These are phyloP conservation scores for Dasypus novemcinctus DNA, from an alignment of 2,113 vertebrate species.

Conservation along the genomic window DNA sequence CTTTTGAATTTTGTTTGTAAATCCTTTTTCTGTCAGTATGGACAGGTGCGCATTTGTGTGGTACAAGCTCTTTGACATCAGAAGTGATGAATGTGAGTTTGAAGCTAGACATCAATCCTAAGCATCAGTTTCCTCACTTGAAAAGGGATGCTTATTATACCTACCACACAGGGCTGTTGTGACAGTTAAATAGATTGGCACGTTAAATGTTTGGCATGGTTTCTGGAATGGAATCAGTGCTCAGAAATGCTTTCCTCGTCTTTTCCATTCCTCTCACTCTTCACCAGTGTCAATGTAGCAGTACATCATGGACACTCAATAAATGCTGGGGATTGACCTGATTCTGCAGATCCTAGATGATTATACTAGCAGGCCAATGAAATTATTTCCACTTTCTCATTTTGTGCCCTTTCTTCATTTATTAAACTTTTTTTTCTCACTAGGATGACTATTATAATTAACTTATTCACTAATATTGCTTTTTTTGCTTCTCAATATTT, in stretches of 20 bases:
- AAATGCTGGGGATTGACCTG: no score
- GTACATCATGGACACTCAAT: background rate
- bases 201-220: rapidly evolving
- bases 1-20: background rate
- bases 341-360: background rate
- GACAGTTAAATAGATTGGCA: no score
- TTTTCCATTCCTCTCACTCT: background rate
- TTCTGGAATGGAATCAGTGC: background rate
- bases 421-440: no score
- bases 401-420: background rate
- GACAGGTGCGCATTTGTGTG: background rate
- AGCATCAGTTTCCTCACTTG: background rate
- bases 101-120: background rate
- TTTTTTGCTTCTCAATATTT: background rate
- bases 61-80: background rate
- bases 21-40: background rate
- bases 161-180: no score
- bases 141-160: background rate
- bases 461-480: background rate
- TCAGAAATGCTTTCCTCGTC: rapidly evolving
- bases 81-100: background rate
- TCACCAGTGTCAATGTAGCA: rapidly evolving
- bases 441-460: background rate
- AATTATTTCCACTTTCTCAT: background rate
- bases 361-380: background rate